Evolutionary conservation across 2,888 invertebrate genomes (phyloP).

Genomic region (Crossocerus cetratus): DNA sequence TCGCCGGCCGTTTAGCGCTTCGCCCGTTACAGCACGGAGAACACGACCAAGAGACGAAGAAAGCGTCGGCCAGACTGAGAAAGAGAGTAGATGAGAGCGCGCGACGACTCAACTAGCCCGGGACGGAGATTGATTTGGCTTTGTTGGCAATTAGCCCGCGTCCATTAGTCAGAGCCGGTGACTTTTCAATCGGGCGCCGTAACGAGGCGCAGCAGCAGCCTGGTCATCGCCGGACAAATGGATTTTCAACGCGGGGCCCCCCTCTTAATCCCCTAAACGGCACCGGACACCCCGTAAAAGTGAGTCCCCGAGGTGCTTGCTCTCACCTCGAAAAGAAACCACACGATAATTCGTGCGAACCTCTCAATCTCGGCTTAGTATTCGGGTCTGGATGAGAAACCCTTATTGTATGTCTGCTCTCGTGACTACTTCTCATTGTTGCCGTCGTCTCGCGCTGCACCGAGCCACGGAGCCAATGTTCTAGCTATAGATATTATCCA

Average conservation of each 20-base stretch:
- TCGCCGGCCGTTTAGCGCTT: slow-evolving; percentile 59
- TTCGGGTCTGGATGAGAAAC: too few species aligned
- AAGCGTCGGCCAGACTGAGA: too few species aligned
- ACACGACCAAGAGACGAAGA: too few species aligned
- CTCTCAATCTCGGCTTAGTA: not conserved
- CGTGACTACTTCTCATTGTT: not conserved
- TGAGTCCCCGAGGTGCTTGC: too few species aligned
- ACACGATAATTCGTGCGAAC: slow-evolving; percentile 18
- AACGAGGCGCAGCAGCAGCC: slow-evolving; percentile 35
- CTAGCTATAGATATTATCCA: too few species aligned
- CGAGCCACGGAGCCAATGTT: too few species aligned
- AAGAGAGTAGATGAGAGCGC: too few species aligned
- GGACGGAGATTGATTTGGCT: slow-evolving; percentile 70
- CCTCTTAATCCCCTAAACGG: slow-evolving; percentile 48
- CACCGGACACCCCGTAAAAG: too few species aligned
- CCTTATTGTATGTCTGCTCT: not conserved
- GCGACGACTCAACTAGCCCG: slow-evolving; percentile 67
- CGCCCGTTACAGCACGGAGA: slow-evolving; percentile 43
- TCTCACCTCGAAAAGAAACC: slow-evolving; percentile 15
- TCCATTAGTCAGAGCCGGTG: slow-evolving; percentile 69
- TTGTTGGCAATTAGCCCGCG: slow-evolving; percentile 70
- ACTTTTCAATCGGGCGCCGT: slow-evolving; percentile 67
- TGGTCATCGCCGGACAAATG: slow-evolving; percentile 61
- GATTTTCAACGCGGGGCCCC: slow-evolving; percentile 51
- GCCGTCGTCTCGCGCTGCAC: too few species aligned